A percentile compares a stretch with the other conserved stretches of the same genome.
These are phyloP conservation scores for Eulacestoma nigropectus DNA, from an alignment of 2,113 vertebrate species.

Conservation along the genomic window DNA sequence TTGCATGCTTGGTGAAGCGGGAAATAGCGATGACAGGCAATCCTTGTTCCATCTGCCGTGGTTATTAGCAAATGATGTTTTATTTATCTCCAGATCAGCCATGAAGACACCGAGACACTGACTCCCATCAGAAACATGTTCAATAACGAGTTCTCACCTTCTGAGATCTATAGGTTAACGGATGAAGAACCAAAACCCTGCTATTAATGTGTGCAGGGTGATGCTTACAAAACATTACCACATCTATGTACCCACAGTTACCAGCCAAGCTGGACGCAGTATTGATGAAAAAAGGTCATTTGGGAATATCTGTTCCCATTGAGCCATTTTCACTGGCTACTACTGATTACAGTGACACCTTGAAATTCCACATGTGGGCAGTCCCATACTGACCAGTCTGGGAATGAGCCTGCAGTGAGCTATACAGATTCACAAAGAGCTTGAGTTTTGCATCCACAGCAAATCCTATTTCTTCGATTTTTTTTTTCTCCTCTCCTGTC, in stretches of 20 bases:
- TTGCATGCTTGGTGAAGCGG: conserved; percentile 38
- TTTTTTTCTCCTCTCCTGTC: background rate
- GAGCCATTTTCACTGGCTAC: background rate
- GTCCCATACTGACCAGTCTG: background rate
- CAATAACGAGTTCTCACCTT: background rate
- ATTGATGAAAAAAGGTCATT: background rate
- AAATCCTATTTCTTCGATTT: background rate
- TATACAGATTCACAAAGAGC: background rate
- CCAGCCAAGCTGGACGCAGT: background rate
- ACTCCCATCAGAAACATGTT: background rate
- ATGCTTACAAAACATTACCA: background rate
- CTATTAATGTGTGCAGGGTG: background rate
- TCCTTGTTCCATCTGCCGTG: conserved; percentile 41
- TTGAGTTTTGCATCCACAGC: background rate
- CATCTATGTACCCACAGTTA: background rate
- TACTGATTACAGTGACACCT: background rate
- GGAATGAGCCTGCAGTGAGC: background rate
- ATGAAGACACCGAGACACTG: background rate
- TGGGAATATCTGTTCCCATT: background rate
- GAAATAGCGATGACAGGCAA: conserved; percentile 28
- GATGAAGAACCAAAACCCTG: background rate
- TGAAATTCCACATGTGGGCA: background rate
- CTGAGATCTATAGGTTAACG: background rate
- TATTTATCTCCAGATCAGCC: conserved; percentile 45
- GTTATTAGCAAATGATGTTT: conserved; percentile 57